Evolutionary conservation across 2,888 invertebrate species (phyloP).

Genomic region (Agrotis puta): DNA sequence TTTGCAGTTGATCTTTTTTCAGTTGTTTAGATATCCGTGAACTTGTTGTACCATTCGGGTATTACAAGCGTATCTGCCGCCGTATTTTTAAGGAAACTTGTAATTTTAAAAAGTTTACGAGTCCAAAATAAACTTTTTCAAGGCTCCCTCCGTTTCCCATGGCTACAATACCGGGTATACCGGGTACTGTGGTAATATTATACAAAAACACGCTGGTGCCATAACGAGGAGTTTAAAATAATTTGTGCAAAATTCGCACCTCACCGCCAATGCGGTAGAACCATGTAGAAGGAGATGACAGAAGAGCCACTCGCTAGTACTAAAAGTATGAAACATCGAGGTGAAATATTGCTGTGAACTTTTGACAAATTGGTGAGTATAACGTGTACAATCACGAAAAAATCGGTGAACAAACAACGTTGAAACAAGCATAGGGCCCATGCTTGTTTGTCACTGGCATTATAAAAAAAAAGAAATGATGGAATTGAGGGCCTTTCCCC

Average conservation of each 20-base stretch:
- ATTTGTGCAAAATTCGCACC: constrained; percentile 63
- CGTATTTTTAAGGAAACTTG: background rate
- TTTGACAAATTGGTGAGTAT: no score
- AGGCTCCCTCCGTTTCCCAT: constrained; percentile 58
- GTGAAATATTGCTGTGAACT: background rate
- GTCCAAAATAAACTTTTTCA: constrained; percentile 40
- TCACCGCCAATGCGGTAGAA: constrained; percentile 47
- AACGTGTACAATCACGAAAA: no score
- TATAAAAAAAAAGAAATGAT: no score
- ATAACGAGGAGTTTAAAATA: constrained; percentile 56
- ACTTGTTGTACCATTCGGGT: no score
- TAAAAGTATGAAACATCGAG: background rate
- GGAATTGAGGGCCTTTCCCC: no score
- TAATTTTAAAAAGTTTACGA: constrained; percentile 50
- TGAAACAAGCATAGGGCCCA: no score
- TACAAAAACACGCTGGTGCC: constrained; percentile 49
- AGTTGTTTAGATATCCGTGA: no score
- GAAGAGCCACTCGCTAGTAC: constrained; percentile 13
- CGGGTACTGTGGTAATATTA: constrained; percentile 52
- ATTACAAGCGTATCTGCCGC: background rate
- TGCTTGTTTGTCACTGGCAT: no score
- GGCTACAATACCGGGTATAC: constrained; percentile 38
- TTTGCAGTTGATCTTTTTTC: no score
- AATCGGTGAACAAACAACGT: no score
- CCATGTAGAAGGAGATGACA: constrained; percentile 11